Conservation (phyloP, 2,888 invertebrate genomes). For the Lasioglossum morio region DNA sequence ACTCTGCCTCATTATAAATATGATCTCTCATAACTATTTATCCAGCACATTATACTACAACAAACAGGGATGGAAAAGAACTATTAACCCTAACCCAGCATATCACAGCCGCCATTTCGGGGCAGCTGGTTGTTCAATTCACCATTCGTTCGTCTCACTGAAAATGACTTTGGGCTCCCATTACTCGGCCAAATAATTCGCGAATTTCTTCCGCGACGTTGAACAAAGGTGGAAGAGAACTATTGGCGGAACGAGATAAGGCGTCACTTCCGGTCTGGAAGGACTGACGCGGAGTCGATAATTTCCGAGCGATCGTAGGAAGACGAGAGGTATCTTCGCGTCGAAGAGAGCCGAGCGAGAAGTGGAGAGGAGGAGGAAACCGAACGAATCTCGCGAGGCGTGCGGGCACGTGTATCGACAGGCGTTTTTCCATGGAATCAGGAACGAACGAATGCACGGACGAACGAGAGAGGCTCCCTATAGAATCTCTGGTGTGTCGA, state of each 20-base stretch:
- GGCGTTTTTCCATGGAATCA: constrained; percentile 54
- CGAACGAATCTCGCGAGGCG: background rate
- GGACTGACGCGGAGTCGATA: background rate
- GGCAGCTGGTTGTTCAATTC: too few species aligned
- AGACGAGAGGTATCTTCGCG: background rate
- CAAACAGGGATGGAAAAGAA: too few species aligned
- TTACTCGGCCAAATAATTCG: background rate
- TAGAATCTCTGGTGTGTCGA: constrained; percentile 66
- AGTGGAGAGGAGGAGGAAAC: background rate
- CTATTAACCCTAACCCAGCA: too few species aligned
- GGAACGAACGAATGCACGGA: background rate
- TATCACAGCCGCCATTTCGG: too few species aligned
- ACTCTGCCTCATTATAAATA: too few species aligned
- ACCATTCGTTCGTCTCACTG: too few species aligned
- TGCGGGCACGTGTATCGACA: constrained; percentile 59
- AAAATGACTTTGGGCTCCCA: too few species aligned
- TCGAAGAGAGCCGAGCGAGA: background rate
- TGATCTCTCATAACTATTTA: too few species aligned
- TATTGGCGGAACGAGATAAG: constrained; percentile 5
- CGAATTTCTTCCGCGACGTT: background rate
- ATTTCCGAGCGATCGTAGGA: background rate
- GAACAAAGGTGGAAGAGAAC: background rate
- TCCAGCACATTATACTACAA: too few species aligned
- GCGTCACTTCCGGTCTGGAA: background rate
- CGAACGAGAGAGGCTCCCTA: constrained; percentile 26